Evolutionary conservation across 2,797 vertebrate genomes (phyloP), one percentile per base, ranked within the genome.

Genomic region (Chrosomus eos): DNA sequence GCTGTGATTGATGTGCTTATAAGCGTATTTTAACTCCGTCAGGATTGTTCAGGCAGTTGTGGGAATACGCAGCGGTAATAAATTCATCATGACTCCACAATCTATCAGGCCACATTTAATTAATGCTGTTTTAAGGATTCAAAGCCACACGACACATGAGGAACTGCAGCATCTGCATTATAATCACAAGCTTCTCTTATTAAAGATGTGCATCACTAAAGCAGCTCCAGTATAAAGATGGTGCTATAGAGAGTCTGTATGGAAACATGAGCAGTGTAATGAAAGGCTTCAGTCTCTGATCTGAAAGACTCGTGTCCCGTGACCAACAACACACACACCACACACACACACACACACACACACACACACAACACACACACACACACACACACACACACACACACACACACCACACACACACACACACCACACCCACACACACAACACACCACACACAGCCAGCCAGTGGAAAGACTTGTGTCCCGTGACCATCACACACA

Each of bases 111-210:
- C 48, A 55, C 64, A 58, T 70, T 81, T 58, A 43, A 71, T 89
- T 85, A 84, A 86, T 84, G 88, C 86, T 89, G 48, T n/a, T 81
- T 70, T 55, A 53, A 70, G 31, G 23, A 70, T 62, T 79, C 58
- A 64, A 14, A 14, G 5, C 3, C 58, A 78, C 64, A 40, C 23
- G 21, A 4, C 16, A 18, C 28, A 55, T 16, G 21, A 53, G 31
- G 51, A 75, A 55, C 31, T 75, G 73, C 73, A 75, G 71, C 51
- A 75, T 81, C 80, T 81, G 66, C 51, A 81, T 71, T 40, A 58
- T 58, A 71, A 81, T 33, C 40, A 23, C 40, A 5, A 1, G 51
- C 55, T 43, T 19, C 58, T 79, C 58, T 48, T 45, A 64, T 62
- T 28, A 36, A 43, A 79, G 76, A 62, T 45, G 16, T 64, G 10